phyloP scores from a whole-genome alignment of 1,140 invertebrate species.

The Scaptodrosophila lebanonensis region DNA sequence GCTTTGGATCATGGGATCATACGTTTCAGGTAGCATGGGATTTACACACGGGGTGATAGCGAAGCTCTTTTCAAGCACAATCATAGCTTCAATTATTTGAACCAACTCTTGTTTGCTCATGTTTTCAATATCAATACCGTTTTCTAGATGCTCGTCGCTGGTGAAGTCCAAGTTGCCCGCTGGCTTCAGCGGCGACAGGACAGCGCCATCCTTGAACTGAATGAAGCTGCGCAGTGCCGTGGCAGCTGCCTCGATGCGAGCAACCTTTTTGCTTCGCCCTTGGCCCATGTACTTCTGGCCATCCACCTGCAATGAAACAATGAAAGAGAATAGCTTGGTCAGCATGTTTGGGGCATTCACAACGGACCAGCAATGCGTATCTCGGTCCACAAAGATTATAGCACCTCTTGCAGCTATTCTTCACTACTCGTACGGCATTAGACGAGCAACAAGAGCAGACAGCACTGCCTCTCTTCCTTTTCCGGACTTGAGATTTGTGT shows the following conservation, averaged over 20 bases:
- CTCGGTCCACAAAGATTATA: too few relatives aligned
- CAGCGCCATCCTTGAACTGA: conserved; percentile 83
- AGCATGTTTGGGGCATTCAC: too few relatives aligned
- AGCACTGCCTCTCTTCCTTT: too few relatives aligned
- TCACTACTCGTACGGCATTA: too few relatives aligned
- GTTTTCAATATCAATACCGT: conserved; percentile 76
- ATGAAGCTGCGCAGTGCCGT: conserved; percentile 86
- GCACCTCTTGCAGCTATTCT: too few relatives aligned
- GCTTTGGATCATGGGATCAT: conserved; percentile 74
- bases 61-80: conserved; percentile 77
- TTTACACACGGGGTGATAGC: conserved; percentile 59
- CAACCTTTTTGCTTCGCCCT: conserved; percentile 87
- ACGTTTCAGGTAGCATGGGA: too few relatives aligned
- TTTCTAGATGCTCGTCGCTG: conserved; percentile 82
- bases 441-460: too few relatives aligned
- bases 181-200: conserved; percentile 69
- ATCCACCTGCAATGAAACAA: conserved; percentile 81
- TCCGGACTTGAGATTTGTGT: too few relatives aligned
- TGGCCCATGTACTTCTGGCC: conserved; percentile 85
- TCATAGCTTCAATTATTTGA: conserved; percentile 78
- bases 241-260: conserved; percentile 87
- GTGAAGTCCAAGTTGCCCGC: conserved; percentile 83
- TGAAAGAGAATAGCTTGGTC: too few relatives aligned
- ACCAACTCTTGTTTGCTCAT: conserved; percentile 74
- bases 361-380: too few relatives aligned